phyloP scores from a whole-genome alignment of 2,888 invertebrate genomes.

The Sisyra nigra region DNA sequence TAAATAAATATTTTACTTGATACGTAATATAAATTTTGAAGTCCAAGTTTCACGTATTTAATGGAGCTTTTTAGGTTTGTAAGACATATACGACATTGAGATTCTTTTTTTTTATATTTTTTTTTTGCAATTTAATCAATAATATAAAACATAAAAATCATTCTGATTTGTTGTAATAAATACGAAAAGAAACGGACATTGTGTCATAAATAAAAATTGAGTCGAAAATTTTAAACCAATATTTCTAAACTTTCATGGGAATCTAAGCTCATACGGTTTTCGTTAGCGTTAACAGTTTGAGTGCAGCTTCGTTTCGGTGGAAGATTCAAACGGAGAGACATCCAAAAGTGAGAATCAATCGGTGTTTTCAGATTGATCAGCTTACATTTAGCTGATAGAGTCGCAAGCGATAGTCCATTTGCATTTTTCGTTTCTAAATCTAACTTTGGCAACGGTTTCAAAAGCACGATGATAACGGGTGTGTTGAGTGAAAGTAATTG shows the following conservation, averaged over 20 bases:
- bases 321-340: constrained; percentile 42
- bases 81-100: too few relatives aligned
- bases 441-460: constrained; percentile 27
- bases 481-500: constrained; percentile 24
- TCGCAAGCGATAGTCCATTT: constrained; percentile 33
- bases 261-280: constrained; percentile 20
- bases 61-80: too few relatives aligned
- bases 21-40: too few relatives aligned
- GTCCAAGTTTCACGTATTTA: too few relatives aligned
- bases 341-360: constrained; percentile 46
- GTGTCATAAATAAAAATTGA: too few relatives aligned
- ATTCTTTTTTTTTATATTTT: too few relatives aligned
- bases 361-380: constrained; percentile 36
- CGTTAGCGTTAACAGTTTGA: constrained; percentile 13
- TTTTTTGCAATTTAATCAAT: too few relatives aligned
- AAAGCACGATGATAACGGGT: constrained; percentile 24
- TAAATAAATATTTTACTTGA: too few relatives aligned
- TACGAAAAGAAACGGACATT: too few relatives aligned
- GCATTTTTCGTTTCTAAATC: constrained; percentile 24
- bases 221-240: constrained; percentile 18
- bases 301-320: constrained; percentile 28
- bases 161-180: too few relatives aligned
- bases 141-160: too few relatives aligned
- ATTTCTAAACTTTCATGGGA: constrained; percentile 20
- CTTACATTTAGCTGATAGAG: constrained; percentile 29